A percentile compares a stretch with the other conserved stretches of the same genome.
phyloP scores from a whole-genome alignment of 1,140 invertebrate genomes.

The Ips typographus region DNA sequence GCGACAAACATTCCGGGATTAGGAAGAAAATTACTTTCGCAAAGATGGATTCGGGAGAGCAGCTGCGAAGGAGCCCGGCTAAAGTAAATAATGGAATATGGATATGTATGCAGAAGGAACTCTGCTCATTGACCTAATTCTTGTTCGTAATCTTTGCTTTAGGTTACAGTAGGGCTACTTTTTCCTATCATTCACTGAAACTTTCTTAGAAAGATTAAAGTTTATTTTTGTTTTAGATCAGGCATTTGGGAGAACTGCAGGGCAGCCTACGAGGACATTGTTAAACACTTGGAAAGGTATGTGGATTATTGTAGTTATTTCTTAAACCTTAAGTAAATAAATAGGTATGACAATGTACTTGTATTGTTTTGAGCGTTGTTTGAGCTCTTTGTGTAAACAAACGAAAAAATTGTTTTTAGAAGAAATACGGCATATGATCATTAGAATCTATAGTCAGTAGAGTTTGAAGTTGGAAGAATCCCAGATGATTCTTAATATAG shows the following conservation, averaged over 20 bases:
- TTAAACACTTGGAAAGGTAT: constrained; percentile 90
- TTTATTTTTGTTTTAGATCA: constrained; percentile 62
- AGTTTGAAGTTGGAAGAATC: no score
- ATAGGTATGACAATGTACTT: no score
- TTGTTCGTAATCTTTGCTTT: not conserved
- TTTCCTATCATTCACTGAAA: no score
- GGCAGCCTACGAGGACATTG: constrained; percentile 89
- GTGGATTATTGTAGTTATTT: constrained; percentile 39
- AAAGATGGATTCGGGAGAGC: not conserved
- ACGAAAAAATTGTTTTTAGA: no score
- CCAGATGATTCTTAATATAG: no score
- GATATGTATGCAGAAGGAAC: not conserved
- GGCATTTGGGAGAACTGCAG: constrained; percentile 92
- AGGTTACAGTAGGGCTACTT: not conserved
- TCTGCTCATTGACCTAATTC: not conserved
- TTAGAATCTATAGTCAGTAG: no score
- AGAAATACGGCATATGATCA: no score
- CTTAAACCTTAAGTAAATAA: not conserved
- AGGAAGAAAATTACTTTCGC: constrained; percentile 26
- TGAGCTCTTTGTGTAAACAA: no score
- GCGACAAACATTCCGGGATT: constrained; percentile 38
- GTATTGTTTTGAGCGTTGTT: no score
- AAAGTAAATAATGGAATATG: constrained; percentile 11
- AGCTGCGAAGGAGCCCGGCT: not conserved
- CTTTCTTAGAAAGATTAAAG: not conserved